Percentiles rank a stretch among this genome's conserved stretches.
These are phyloP conservation scores for Podarcis raffonei DNA, from an alignment of 2,113 vertebrate species.

Conservation along the genomic window DNA sequence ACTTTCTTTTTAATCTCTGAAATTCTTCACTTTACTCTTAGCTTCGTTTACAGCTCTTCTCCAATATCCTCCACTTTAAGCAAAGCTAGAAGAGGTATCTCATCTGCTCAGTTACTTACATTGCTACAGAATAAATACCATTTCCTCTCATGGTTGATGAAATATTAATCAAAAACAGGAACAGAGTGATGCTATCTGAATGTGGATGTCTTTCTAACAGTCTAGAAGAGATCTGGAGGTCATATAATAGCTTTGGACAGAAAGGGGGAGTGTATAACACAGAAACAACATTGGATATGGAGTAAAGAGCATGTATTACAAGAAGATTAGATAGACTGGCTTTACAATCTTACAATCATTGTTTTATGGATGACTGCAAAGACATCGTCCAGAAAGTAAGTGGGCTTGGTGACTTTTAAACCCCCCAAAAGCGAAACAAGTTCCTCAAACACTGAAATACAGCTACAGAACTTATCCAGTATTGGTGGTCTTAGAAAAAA, in stretches of 20 bases:
- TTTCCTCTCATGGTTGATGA: constrained; percentile 91
- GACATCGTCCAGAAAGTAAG: not conserved
- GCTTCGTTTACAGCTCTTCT: constrained; percentile 43
- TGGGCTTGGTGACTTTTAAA: no score
- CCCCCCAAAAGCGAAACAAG: no score
- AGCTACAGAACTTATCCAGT: no score
- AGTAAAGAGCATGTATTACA: constrained; percentile 67
- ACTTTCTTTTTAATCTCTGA: not conserved
- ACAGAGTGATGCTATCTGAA: constrained; percentile 86
- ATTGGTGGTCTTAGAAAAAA: no score
- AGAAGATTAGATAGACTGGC: not conserved
- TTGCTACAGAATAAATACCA: constrained; percentile 86
- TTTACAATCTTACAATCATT: not conserved
- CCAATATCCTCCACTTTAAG: constrained; percentile 59
- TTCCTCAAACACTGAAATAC: no score
- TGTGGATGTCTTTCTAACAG: constrained; percentile 89
- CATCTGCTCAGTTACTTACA: constrained; percentile 89
- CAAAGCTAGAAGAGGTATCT: constrained; percentile 70
- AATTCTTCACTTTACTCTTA: constrained; percentile 14
- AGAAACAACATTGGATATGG: constrained; percentile 69
- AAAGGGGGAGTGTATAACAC: constrained; percentile 76
- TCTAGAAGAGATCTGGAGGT: constrained; percentile 85
- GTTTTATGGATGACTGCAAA: not conserved
- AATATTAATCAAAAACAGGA: constrained; percentile 98
- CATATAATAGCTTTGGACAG: constrained; percentile 84